Base-by-base conservation (phyloP, 2,888 invertebrate species). In the Bombyx huttoni region DNA sequence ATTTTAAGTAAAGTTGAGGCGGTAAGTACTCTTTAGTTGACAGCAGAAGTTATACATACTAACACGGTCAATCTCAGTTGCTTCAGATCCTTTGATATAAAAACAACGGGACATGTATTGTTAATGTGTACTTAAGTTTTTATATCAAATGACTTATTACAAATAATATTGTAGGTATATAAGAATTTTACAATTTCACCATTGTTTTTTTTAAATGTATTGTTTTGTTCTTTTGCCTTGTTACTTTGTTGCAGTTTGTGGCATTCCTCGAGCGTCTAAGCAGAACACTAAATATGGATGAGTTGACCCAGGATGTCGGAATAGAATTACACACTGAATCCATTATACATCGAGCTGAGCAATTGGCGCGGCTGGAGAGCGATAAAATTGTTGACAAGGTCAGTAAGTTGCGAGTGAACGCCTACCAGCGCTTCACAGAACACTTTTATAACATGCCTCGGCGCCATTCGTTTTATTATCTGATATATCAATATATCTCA, bases 321-420 rank as follows among this genome's bases (percentile, higher is more conserved):
- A 90, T 95, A 54, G 95, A 96, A 72, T 89, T 95, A 68, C 94
- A 94, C 68, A 93, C 95, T 0, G 97, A 97, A 68, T 94, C 95
- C 49, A 89, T 98, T 55, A 82, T 97, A 53, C 92, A 96, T 55
- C 91, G 97, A 47, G 96, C 96, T 2, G 96, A 97, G 75, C 96
- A 97, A 74, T 87, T 96, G 54, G 91, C 94, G 34, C 89, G 94
- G 64, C 88, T 94, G 50, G 96, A 96, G 81, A 93, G 92, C 67
- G 95, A 95, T 77, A 93, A 94, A 76, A 89, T 96, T 54, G 94
- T 94, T 13, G 95, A 95, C 81, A 94, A 94, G 92, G 94, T 94
- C 82, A 83, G 52, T 52, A 45, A 40, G 53, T 49, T 40, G 53
- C 45, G 51, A 46, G 50, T 53, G 46, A 46, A 53, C 53, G 53